Conservation (phyloP, 2,888 invertebrate genomes). For the Phragmatobia fuliginosa region DNA sequence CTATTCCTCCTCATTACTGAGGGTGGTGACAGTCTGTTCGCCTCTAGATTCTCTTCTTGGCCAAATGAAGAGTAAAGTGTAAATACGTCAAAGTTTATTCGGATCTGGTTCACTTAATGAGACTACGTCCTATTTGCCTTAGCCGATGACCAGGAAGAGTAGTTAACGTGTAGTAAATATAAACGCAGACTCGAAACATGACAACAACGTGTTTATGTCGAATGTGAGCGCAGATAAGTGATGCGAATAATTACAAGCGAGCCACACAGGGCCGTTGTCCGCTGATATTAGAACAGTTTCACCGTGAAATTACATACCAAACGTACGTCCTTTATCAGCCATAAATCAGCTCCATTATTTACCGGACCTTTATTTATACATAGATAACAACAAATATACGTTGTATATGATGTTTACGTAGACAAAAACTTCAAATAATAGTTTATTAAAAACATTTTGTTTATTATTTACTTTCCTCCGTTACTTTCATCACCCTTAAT, state of each 20-base stretch:
- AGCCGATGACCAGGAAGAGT: background rate
- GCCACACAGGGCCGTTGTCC: constrained; percentile 2
- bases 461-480: too few relatives aligned
- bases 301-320: constrained; percentile 18
- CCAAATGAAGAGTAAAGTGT: too few relatives aligned
- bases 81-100: too few relatives aligned
- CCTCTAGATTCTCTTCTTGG: too few relatives aligned
- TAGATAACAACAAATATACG: background rate
- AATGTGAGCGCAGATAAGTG: constrained; percentile 4
- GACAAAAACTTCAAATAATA: background rate
- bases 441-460: background rate
- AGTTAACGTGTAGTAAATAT: background rate
- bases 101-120: too few relatives aligned
- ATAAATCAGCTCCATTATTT: constrained; percentile 4
- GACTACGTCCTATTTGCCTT: too few relatives aligned
- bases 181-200: background rate
- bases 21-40: too few relatives aligned
- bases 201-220: background rate
- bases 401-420: background rate
- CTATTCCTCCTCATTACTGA: too few relatives aligned
- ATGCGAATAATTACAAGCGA: constrained; percentile 12
- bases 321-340: background rate
- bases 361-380: background rate
- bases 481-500: too few relatives aligned
- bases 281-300: constrained; percentile 11